phyloP scores from a whole-genome alignment of 2,888 invertebrate genomes.

The Heliconius charithonia region DNA sequence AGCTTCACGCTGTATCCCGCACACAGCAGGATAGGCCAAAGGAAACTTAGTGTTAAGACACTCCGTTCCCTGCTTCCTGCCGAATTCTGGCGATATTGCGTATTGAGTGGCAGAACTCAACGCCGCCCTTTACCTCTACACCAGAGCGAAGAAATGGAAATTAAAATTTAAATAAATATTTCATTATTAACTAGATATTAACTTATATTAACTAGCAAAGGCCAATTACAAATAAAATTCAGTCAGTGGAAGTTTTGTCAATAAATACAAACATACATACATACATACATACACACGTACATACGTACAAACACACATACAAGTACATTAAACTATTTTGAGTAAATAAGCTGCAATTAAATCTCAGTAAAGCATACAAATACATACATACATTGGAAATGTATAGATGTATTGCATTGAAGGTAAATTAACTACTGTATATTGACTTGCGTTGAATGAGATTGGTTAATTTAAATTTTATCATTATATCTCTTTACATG shows the following conservation, averaged over 20 bases:
- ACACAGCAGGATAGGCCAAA: no score
- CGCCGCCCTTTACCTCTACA: no score
- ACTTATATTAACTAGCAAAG: background rate
- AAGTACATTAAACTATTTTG: constrained; percentile 1
- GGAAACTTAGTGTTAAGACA: no score
- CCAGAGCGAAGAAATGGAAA: no score
- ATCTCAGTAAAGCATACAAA: constrained; percentile 5
- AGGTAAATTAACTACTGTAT: constrained; percentile 17
- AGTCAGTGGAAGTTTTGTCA: background rate
- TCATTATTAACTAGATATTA: background rate
- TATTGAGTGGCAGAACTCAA: no score
- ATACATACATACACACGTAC: no score
- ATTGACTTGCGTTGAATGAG: constrained; percentile 15
- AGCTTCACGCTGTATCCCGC: no score
- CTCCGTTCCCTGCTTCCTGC: no score
- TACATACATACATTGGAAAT: constrained; percentile 3
- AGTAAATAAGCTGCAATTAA: constrained; percentile 4
- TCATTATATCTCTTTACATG: background rate
- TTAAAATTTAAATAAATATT: no score
- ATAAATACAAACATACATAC: background rate
- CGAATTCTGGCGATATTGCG: no score
- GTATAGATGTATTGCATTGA: constrained; percentile 5
- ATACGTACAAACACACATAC: no score
- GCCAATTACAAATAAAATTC: background rate
- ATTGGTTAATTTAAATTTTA: constrained; percentile 21